Base-by-base conservation (phyloP, 2,113 vertebrate species). In the Mesitornis unicolor region DNA sequence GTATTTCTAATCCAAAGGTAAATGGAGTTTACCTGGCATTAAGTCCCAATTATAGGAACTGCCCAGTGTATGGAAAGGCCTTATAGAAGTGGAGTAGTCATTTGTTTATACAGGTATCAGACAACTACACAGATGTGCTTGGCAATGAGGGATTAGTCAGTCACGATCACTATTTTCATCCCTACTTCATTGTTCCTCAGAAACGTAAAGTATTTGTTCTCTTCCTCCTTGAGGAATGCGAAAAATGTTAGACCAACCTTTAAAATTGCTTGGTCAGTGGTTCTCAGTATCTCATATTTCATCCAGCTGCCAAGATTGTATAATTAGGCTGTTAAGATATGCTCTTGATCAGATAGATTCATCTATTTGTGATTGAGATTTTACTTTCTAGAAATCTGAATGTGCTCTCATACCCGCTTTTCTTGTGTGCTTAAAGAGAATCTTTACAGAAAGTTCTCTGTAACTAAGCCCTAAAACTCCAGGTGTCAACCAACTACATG, bases 241-340 rank as follows among this genome's bases (percentile, higher is more conserved):
- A 76, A 93, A 87, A 61, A 76, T 76, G 47, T 91, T 96, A 95
- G 90, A 16, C 70, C 87, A 94, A 69, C 89, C 94, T 96, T 96
- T 96, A 91, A 96, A 96, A 80, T 40, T 83, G 89, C 93, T 87
- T 97, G 90, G 89, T 96, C 95, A 93, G 89, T 94, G 28, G n/a
- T 95, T 95, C 84, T 95, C 61, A 53, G 2, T 57, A 69, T 65
- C 57, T 91, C 63, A 47, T 91, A 83, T 85, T 91, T 97, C 67
- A 87, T 87, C 69, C 45, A 42, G 20, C 59, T 83, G 42, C 38
- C 0, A 0, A 90, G 48, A 80, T 38, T 90, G 57, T 84, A 48
- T 89, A 95, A 94, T 93, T 89, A 89, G 78, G 42, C 42, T 73
- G 70, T 50, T 69, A 94, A 87, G 78, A 80, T 4, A 2, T 85